These are phyloP conservation scores for Sarcophaga peregrina DNA, from an alignment of 1,140 invertebrate genomes.

Conservation along the genomic window DNA sequence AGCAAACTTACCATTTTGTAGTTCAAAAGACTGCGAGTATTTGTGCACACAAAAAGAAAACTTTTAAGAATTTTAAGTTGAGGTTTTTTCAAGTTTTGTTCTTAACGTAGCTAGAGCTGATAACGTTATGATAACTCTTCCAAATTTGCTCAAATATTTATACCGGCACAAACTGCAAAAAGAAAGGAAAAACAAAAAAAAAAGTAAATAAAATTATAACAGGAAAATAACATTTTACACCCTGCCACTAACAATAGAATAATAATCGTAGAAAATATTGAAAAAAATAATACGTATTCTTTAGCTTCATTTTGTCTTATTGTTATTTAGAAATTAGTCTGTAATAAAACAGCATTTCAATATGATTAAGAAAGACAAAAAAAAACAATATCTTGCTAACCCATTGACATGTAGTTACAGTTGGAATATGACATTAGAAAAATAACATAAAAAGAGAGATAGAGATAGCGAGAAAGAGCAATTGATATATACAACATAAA, in stretches of 20 bases:
- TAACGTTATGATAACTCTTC: background rate
- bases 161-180: background rate
- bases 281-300: background rate
- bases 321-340: background rate
- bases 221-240: background rate
- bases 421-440: too few species aligned
- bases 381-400: too few species aligned
- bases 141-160: slow-evolving; percentile 2
- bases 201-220: background rate
- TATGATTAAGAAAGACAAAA: too few species aligned
- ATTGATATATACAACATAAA: too few species aligned
- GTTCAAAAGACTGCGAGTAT: background rate
- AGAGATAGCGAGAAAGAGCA: too few species aligned
- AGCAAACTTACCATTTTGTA: background rate
- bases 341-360: background rate
- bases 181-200: background rate
- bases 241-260: background rate
- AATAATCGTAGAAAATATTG: too few species aligned
- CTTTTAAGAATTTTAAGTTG: background rate
- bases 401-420: too few species aligned
- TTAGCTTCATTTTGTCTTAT: background rate
- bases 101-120: slow-evolving; percentile 10
- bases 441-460: too few species aligned
- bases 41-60: background rate
- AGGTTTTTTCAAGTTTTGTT: background rate